phyloP scores from a whole-genome alignment of 2,113 vertebrate species.

The Fregata magnificens region DNA sequence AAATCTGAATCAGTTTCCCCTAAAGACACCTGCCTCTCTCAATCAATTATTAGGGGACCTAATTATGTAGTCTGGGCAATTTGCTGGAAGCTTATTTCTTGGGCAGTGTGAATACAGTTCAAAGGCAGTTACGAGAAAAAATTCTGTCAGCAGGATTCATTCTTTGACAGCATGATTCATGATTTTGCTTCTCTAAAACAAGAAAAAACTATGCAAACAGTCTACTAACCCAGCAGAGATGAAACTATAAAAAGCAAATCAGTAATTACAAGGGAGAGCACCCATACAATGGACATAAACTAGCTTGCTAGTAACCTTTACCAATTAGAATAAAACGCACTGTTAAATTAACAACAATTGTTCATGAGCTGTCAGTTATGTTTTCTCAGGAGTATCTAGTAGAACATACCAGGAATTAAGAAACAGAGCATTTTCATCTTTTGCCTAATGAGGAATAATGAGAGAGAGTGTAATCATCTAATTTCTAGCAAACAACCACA shows the following conservation, averaged over 20 bases:
- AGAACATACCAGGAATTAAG: conserved; percentile 12
- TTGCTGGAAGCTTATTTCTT: background rate
- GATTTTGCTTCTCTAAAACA: background rate
- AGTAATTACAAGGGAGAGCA: background rate
- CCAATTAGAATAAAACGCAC: background rate
- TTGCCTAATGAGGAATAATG: conserved; percentile 27
- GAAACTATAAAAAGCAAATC: background rate
- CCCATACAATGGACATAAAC: background rate
- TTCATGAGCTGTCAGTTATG: background rate
- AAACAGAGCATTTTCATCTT: conserved; percentile 10
- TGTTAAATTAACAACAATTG: conserved; percentile 1
- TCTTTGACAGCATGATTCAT: background rate
- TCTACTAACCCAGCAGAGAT: background rate
- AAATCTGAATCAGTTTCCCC: background rate
- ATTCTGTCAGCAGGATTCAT: background rate
- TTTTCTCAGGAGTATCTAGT: background rate
- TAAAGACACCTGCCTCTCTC: background rate
- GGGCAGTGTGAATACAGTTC: background rate
- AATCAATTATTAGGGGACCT: background rate
- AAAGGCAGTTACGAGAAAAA: background rate
- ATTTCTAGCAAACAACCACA: conserved; percentile 19
- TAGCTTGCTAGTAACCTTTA: background rate
- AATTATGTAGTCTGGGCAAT: background rate
- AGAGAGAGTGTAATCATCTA: conserved; percentile 7
- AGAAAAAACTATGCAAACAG: background rate